Base-by-base conservation (phyloP, 2,888 invertebrate species). In the Drosophila birchii region DNA sequence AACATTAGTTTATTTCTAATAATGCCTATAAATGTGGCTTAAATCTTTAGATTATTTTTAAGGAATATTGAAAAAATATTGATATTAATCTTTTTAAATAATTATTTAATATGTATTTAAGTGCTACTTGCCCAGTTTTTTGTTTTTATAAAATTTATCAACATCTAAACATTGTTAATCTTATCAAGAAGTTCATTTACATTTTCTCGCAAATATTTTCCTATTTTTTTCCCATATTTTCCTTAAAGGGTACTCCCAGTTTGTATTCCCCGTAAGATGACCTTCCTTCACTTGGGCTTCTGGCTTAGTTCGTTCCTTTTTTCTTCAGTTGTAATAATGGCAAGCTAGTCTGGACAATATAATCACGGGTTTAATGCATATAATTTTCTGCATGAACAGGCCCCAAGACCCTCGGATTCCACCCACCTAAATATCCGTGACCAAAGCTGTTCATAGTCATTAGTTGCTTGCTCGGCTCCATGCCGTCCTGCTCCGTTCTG, bases 371-470 rank as follows among this genome's bases (percentile, higher is more conserved):
- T 88, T 86, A 82, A 88, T 86, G 88, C 78, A 88, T 86, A 88
- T 86, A 88, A 86, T 86, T 86, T 88, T 88, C 86, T 79, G 86
- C 88, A 88, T 86, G 86, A 86, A 82, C 80, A 78, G 82, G 62
- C 76, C 67, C 67, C 63, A 39, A 41, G 47, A 39, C 45, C 18
- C 34, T 54, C 23, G 16, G 23, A 34, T 32, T 6, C 53, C 72
- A 57, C 66, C 66, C 64, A 55, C 39, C 45, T 53, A 70, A 69
- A 69, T 75, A 64, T 69, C 51, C 75, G 47, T 75, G 71, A 61
- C 70, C 66, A 71, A 76, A 60, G 74, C 79, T 78, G 84, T 75
- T 81, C 82, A 78, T 84, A 86, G 86, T 84, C 87, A 86, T 84
- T 81, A 81, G 83, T 81, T 81, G 78, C 71, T 53, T 41, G 61